Evolutionary conservation across 2,797 vertebrate species (phyloP).

Genomic region (Micromesistius poutassou): DNA sequence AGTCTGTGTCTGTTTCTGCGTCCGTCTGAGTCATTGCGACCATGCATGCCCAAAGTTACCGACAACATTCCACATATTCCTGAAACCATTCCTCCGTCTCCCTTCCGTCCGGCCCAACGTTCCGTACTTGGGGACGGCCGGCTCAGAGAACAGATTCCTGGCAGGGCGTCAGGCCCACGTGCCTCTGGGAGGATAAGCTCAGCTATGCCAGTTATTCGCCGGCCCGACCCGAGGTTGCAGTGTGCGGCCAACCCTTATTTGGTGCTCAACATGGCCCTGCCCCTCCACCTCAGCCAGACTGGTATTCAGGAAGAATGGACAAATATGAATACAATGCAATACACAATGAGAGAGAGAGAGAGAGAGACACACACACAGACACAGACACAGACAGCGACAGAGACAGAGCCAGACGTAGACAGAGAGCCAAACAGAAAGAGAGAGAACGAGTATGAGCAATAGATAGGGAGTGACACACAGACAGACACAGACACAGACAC

Average conservation of each 20-base stretch:
- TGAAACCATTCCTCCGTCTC: slow-evolving; percentile 22
- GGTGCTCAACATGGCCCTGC: slow-evolving; percentile 58
- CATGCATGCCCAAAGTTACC: slow-evolving; percentile 42
- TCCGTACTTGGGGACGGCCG: slow-evolving; percentile 34
- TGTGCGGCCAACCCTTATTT: slow-evolving; percentile 61
- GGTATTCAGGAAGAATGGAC: slow-evolving; percentile 50
- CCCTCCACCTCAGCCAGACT: slow-evolving; percentile 48
- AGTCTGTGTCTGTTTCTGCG: background rate
- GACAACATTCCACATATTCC: slow-evolving; percentile 36
- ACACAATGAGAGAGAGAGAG: slow-evolving; percentile 8
- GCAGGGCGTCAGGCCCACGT: slow-evolving; percentile 60
- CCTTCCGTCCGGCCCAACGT: slow-evolving; percentile 31
- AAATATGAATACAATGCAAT: slow-evolving; percentile 61
- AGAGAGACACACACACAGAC: background rate
- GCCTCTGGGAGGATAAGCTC: slow-evolving; percentile 64
- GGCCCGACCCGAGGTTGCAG: slow-evolving; percentile 52
- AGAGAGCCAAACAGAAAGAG: background rate
- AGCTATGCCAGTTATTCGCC: slow-evolving; percentile 71
- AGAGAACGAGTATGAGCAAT: no score
- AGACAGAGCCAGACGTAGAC: background rate
- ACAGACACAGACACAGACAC: no score
- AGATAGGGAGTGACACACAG: no score
- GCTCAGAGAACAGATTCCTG: slow-evolving; percentile 57
- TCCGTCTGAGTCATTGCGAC: background rate
- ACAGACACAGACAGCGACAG: background rate